Conservation (phyloP, 2,113 vertebrate species). For the Bos javanicus region DNA sequence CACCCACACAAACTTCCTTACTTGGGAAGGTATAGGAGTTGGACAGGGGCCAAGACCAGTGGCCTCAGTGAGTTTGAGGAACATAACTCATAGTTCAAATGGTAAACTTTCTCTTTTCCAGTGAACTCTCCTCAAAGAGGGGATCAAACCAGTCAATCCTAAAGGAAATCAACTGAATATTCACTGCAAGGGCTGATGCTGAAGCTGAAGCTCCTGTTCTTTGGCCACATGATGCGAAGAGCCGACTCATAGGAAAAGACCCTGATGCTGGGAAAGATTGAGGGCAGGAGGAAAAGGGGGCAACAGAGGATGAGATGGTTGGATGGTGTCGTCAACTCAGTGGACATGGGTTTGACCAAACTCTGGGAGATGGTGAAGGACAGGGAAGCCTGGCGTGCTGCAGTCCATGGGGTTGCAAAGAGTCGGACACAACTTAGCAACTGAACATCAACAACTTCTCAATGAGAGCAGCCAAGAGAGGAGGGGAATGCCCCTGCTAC, state of each 20-base stretch:
- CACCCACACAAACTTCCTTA: not conserved
- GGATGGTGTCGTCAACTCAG: not conserved
- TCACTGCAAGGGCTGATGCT: not conserved
- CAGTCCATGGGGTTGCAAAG: not conserved
- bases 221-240: not conserved
- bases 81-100: not conserved
- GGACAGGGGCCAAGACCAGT: not conserved
- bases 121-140: not conserved
- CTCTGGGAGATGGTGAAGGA: not conserved
- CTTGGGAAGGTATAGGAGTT: not conserved
- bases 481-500: not conserved
- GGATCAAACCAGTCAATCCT: not conserved
- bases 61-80: not conserved
- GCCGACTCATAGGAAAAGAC: not conserved
- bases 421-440: fast-evolving
- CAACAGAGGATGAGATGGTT: not conserved
- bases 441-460: not conserved
- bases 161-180: not conserved
- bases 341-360: not conserved
- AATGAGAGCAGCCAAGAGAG: not conserved
- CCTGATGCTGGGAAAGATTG: not conserved
- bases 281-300: not conserved
- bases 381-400: not conserved
- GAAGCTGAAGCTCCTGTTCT: not conserved
- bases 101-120: not conserved